Percentiles rank a stretch among this genome's conserved stretches.
phyloP scores from a whole-genome alignment of 2,113 vertebrate species.

The Tupaia chinensis region DNA sequence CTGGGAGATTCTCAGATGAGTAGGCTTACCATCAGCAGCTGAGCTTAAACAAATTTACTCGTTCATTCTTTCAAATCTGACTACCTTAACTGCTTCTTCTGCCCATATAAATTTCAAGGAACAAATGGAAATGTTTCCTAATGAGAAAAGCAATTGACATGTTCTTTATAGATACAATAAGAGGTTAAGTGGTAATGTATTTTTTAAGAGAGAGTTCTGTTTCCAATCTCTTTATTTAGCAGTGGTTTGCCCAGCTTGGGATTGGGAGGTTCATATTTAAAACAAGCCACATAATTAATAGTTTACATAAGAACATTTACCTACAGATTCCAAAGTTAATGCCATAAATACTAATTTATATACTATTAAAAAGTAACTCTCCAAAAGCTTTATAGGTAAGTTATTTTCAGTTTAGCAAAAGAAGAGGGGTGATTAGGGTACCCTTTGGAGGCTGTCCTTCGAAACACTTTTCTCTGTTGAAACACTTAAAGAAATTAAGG shows the following conservation, averaged over 20 bases:
- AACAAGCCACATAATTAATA: slow-evolving; percentile 49
- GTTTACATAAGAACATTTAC: slow-evolving; percentile 15
- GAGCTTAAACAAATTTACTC: slow-evolving; percentile 4
- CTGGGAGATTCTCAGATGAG: neutral
- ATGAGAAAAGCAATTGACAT: neutral
- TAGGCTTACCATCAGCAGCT: neutral
- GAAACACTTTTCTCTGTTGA: slow-evolving; percentile 42
- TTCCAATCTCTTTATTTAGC: slow-evolving; percentile 29
- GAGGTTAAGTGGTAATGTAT: neutral
- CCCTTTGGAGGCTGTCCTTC: slow-evolving; percentile 1
- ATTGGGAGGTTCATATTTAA: slow-evolving; percentile 39
- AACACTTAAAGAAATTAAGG: slow-evolving; percentile 13
- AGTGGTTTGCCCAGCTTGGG: neutral
- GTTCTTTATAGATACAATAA: neutral
- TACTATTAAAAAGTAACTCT: neutral
- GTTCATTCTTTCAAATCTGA: slow-evolving; percentile 28
- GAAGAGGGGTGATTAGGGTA: neutral
- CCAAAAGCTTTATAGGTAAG: neutral
- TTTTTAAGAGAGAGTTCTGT: slow-evolving; percentile 21
- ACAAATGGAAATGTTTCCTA: neutral
- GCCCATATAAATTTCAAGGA: neutral
- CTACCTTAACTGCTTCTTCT: neutral
- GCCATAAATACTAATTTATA: slow-evolving; percentile 42
- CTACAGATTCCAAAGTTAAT: slow-evolving; percentile 22
- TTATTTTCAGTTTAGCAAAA: slow-evolving; percentile 49